Percentiles rank a stretch among this genome's conserved stretches.
These are phyloP conservation scores for Andinoacara biseriatus DNA, from an alignment of 2,113 vertebrate species.

Conservation along the genomic window DNA sequence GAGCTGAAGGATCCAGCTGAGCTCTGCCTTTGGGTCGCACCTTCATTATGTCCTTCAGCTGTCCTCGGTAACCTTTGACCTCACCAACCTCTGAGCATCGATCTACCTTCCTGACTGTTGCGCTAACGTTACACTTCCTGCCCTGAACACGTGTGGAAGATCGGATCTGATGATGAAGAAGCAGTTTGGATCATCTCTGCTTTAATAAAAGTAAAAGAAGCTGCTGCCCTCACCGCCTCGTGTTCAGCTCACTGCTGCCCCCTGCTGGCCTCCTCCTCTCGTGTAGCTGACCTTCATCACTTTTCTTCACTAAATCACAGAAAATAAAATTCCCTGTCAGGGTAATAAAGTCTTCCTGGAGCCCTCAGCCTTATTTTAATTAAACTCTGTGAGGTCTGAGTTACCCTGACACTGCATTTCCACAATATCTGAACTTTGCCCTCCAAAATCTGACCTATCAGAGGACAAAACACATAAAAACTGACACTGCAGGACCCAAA, in stretches of 20 bases:
- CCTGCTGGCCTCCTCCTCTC: not conserved
- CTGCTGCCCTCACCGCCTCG: not conserved
- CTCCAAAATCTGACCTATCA: constrained; percentile 1
- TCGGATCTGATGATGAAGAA: not conserved
- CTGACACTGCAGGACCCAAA: not conserved
- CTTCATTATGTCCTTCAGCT: no score
- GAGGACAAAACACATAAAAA: not conserved
- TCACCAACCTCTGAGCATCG: no score
- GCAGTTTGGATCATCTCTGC: not conserved
- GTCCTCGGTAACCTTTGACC: no score
- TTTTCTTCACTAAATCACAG: not conserved
- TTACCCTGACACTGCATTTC: not conserved
- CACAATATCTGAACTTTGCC: not conserved
- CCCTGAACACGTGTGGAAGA: not conserved
- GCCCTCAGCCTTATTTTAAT: not conserved
- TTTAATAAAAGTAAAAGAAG: not conserved
- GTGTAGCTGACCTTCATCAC: not conserved
- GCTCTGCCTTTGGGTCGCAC: no score
- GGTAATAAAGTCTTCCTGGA: not conserved
- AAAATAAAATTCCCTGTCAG: not conserved
- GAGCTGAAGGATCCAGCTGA: no score
- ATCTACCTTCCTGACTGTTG: no score
- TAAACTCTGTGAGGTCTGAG: not conserved
- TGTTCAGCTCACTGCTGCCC: not conserved
- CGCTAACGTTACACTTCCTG: no score